A percentile compares a stretch with the other conserved stretches of the same genome.
Conservation (phyloP, 2,888 invertebrate species). For the Pseudococcus viburni region DNA sequence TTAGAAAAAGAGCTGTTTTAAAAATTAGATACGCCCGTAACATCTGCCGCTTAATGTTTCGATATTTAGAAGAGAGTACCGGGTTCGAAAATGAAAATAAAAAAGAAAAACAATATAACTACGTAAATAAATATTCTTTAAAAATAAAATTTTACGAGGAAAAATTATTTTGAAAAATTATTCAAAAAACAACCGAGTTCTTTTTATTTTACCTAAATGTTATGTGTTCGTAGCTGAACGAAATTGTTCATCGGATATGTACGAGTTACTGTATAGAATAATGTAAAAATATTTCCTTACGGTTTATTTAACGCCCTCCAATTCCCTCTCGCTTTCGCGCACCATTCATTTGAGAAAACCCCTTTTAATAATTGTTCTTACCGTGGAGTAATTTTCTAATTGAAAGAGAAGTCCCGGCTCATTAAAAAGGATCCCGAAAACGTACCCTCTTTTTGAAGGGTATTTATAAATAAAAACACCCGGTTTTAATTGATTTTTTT, state of each 20-base stretch:
- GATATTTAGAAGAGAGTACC: slow-evolving; percentile 21
- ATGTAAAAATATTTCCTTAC: slow-evolving; percentile 1
- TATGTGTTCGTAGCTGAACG: not conserved
- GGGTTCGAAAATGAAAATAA: not conserved
- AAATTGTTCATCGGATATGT: not conserved
- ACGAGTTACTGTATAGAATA: not conserved
- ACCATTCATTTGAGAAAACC: not conserved
- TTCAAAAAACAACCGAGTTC: not conserved
- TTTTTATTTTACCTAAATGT: slow-evolving; percentile 24
- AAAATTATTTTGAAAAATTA: slow-evolving; percentile 1
- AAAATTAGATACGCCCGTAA: slow-evolving; percentile 37
- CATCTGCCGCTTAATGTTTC: slow-evolving; percentile 37
- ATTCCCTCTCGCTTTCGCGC: not conserved
- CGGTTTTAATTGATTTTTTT: not conserved
- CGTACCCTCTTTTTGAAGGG: not conserved
- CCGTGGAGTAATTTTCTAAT: not conserved
- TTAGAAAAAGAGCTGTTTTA: slow-evolving; percentile 29
- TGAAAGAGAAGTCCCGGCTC: slow-evolving; percentile 6
- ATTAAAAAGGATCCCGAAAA: not conserved
- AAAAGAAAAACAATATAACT: slow-evolving; percentile 26
- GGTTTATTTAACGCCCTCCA: slow-evolving; percentile 2
- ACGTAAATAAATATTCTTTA: slow-evolving; percentile 4
- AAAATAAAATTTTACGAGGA: slow-evolving; percentile 37
- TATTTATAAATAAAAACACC: not conserved
- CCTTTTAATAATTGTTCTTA: slow-evolving; percentile 13